Evolutionary conservation across 1,140 invertebrate species (phyloP), one percentile per base, ranked within the genome.

Genomic region (Drosophila lacertosa): DNA sequence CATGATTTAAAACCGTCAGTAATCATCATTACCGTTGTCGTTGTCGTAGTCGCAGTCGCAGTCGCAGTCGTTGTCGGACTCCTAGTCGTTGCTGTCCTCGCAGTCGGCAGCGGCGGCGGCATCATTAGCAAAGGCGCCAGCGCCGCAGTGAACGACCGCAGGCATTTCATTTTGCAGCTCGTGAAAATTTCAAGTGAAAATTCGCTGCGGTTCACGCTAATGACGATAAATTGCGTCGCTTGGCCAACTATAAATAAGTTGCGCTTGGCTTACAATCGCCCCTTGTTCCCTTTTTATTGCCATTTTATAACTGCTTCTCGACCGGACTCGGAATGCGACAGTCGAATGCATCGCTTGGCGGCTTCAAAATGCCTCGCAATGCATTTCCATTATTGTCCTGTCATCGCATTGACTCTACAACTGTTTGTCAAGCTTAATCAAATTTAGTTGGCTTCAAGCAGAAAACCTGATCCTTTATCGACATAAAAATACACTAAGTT

Each of bases 1-100:
- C 57, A 88, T 88, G 82, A 88, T 88, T 88, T 88, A 88, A 88
- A 88, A 88, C 82, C 82, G 79, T 69, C 82, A 88, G 82, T 82
- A 88, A 88, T 88, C 82, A 88, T 88, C 82, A 88, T 88, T 88
- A 88, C 77, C 66, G 69, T 58, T 88, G 81, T 82, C 74, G 82
- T 74, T 35, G 77, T 39, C 40, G 54, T 54, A 4, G 58, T 45
- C 48, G 63, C 50, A 33, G 66, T 60, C 53, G 40, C 11, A 5
- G 35, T 40, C 2, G 24, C 20, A 15, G 16, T 57, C 35, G 16
- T 7, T 29, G 16, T 40, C 18, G 35, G 15, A 9, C 35, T 39
- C 24, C 33, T 67, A 65, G 50, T 60, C 16, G 37, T 37, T 16
- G 45, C 20, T 39, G 45, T 37, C 15, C 13, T 72, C 35, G 33